A percentile compares a stretch with the other conserved stretches of the same genome.
These are phyloP conservation scores for Daboia siamensis DNA, from an alignment of 2,113 vertebrate genomes.

Conservation along the genomic window DNA sequence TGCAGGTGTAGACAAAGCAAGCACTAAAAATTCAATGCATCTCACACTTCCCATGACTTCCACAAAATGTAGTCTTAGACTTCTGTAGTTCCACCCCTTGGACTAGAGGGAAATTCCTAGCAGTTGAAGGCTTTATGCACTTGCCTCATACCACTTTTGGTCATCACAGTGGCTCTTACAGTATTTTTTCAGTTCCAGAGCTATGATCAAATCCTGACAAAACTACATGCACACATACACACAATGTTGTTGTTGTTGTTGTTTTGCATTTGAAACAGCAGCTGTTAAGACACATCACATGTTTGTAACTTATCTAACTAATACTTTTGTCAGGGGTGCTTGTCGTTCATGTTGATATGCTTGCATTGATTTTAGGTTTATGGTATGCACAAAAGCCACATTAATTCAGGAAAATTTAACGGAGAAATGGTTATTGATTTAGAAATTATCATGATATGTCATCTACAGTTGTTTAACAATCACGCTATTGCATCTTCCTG, in stretches of 20 bases:
- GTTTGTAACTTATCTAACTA: neutral
- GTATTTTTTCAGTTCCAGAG: neutral
- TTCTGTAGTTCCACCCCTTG: neutral
- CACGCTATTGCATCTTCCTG: neutral
- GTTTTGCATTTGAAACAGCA: neutral
- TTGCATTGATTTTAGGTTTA: conserved; percentile 10
- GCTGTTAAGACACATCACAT: neutral
- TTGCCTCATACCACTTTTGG: neutral
- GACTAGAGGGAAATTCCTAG: too few relatives aligned
- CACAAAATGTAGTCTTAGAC: neutral
- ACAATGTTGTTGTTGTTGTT: too few relatives aligned
- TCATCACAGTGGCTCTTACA: neutral
- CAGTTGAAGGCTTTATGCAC: neutral
- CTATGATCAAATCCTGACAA: neutral
- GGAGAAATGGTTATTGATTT: conserved; percentile 11
- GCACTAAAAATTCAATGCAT: neutral
- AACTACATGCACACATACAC: neutral
- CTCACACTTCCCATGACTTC: neutral
- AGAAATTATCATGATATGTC: conserved; percentile 2
- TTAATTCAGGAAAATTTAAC: conserved; percentile 11
- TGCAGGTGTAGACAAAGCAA: neutral
- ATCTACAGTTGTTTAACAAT: conserved; percentile 6
- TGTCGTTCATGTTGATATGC: neutral
- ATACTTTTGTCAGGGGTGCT: conserved; percentile 1
- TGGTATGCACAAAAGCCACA: neutral